phyloP scores from a whole-genome alignment of 2,797 vertebrate genomes.

The Danio kyathit region DNA sequence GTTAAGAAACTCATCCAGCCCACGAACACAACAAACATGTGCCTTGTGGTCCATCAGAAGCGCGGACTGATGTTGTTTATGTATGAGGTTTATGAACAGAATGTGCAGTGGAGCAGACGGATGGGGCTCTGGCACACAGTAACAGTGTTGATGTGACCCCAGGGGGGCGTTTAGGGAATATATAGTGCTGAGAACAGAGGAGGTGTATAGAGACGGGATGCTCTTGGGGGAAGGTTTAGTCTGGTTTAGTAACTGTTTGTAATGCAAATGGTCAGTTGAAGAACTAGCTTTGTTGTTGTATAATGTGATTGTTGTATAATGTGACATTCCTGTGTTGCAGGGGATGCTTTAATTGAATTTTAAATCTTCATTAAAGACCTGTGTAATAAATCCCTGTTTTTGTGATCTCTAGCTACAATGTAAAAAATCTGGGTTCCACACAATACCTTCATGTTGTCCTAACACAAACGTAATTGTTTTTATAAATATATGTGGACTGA shows the following conservation, averaged over 20 bases:
- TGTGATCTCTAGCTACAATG: no score
- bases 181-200: neutral
- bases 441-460: no score
- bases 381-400: no score
- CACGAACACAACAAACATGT: slow-evolving; percentile 16
- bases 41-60: slow-evolving; percentile 30
- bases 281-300: neutral
- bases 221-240: neutral
- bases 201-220: neutral
- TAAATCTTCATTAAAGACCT: no score
- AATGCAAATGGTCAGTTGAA: neutral
- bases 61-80: slow-evolving; percentile 13
- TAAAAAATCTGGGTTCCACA: no score
- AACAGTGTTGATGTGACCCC: neutral
- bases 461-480: no score
- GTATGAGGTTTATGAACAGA: slow-evolving; percentile 21
- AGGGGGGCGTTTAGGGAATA: slow-evolving; percentile 20
- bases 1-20: slow-evolving; percentile 39
- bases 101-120: slow-evolving; percentile 20
- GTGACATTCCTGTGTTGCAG: neutral
- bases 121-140: neutral
- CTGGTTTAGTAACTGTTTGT: neutral
- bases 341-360: neutral
- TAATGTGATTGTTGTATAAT: neutral
- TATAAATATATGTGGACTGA: no score